Evolutionary conservation across 2,888 invertebrate genomes (phyloP), one percentile per base, ranked within the genome.

Genomic region (Phalangium opilio): DNA sequence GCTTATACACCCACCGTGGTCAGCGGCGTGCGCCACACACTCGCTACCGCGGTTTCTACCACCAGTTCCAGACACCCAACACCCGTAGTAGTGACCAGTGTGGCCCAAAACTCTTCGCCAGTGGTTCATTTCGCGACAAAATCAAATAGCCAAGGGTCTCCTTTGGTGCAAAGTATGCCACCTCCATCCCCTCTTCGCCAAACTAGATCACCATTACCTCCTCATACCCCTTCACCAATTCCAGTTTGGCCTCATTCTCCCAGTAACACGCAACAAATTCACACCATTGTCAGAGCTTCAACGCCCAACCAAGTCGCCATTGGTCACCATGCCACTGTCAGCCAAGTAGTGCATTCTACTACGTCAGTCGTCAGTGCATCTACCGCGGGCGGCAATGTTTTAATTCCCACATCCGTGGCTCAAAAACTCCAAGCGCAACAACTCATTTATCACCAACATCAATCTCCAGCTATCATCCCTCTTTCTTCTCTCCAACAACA

Each of bases 91-190:
- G 21, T 51, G 45, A 18, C 54, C 45, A 40, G 52, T 48, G 41
- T 53, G 51, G 52, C 50, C 12, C 55, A 48, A 42, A 54, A 55
- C 47, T 52, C 57, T 41, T 54, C 59, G 35, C 54, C 53, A n/a
- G 47, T 49, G 3, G 32, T 33, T 8, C 47, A 48, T 10, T 46
- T 47, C 33, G 47, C 43, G 18, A 41, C 50, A 5, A 50, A 48
- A 34, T 50, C 50, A 5, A 50, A 50, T 12, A 43, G 34, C 27
- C 47, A 49, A 36, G 51, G 51, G 11, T 48, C 52, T n/a, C 41
- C 50, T 5, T 52, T 50, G n/a, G 50, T 52, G 14, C 48, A 52
- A 42, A 52, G 50, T 40, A 50, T 52, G 52, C 52, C 52, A 27
- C 52, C 52, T 19, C 52, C 52, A 21, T 52, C 52, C 2, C 52